Evolutionary conservation across 2,113 vertebrate genomes (phyloP).

Genomic region (Procavia capensis): DNA sequence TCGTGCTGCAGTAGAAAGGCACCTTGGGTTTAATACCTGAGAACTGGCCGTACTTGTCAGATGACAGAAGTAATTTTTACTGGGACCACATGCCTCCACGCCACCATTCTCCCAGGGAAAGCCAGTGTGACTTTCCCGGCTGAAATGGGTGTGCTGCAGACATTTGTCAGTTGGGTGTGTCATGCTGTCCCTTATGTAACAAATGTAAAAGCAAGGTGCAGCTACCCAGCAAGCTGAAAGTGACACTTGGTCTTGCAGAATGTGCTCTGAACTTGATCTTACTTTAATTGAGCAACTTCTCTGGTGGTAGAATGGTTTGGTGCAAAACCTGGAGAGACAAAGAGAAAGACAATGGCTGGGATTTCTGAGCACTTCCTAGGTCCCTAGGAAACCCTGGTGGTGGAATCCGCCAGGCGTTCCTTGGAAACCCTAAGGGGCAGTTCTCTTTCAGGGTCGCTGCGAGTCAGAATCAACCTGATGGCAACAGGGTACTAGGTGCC

Average conservation of each 20-base stretch:
- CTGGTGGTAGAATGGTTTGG: not conserved
- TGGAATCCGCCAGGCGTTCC: too few relatives aligned
- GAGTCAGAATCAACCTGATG: too few relatives aligned
- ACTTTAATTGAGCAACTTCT: not conserved
- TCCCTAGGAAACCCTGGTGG: not conserved
- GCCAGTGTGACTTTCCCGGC: not conserved
- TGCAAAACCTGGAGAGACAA: not conserved
- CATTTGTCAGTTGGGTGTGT: not conserved
- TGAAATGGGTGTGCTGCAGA: not conserved
- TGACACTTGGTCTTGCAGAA: not conserved
- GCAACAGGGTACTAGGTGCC: too few relatives aligned
- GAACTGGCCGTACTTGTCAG: conserved; percentile 65
- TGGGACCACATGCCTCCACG: not conserved
- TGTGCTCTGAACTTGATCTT: not conserved
- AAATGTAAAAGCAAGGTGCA: not conserved
- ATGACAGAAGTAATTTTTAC: conserved; percentile 14
- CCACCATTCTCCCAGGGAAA: not conserved
- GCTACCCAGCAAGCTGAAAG: not conserved
- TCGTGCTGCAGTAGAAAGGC: not conserved
- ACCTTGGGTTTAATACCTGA: not conserved
- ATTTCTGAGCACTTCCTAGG: not conserved
- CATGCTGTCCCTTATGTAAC: not conserved
- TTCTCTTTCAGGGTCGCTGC: too few relatives aligned
- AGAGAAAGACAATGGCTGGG: not conserved
- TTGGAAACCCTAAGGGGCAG: too few relatives aligned